Evolutionary conservation across 2,888 invertebrate genomes (phyloP), one percentile per base, ranked within the genome.

Genomic region (Drosophila rubida): DNA sequence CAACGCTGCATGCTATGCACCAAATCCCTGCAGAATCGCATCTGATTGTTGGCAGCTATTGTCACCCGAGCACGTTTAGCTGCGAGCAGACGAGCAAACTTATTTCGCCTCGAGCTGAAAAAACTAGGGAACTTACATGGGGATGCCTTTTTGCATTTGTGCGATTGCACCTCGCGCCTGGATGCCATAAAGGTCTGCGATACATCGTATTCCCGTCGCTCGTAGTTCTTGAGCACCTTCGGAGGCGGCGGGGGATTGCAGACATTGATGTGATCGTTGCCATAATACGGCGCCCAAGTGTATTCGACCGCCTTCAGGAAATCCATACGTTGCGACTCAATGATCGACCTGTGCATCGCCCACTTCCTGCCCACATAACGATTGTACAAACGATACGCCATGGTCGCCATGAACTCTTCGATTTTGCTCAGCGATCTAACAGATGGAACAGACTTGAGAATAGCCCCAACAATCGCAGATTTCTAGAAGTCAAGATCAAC

Each of bases 21-120:
- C 0, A 73, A 2, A 30, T 70, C 37, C 9, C 6, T 39, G 42
- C 72, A 72, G 16, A 72, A 72, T 1, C n/a, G 41, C 35, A 7
- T 13, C 7, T 14, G 35, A 37, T 37, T 37, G 19, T 1, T 19
- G 19, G 19, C 3, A 1, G 19, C 19, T 7, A 2, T 7, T 4
- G 35, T 9, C 35, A 37, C 6, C 25, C 25, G 7, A n/a, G n/a
- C n/a, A n/a, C 35, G 35, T 14, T 13, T 13, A 14, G 6, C 35
- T 37, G 14, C 7, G 0, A 5, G 35, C 35, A 35, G 11, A 32
- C 32, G n/a, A 32, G n/a, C n/a, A 37, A 37, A 37, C 14, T 6
- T 37, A 13, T 30, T 9, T 9, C 9, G 3, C 11, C 3, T 14
- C 13, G 14, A 14, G 7, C 14, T 30, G 3, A 0, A 4, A 11